Base-by-base conservation (phyloP, 1,140 invertebrate genomes). In the Drosophila saltans region DNA sequence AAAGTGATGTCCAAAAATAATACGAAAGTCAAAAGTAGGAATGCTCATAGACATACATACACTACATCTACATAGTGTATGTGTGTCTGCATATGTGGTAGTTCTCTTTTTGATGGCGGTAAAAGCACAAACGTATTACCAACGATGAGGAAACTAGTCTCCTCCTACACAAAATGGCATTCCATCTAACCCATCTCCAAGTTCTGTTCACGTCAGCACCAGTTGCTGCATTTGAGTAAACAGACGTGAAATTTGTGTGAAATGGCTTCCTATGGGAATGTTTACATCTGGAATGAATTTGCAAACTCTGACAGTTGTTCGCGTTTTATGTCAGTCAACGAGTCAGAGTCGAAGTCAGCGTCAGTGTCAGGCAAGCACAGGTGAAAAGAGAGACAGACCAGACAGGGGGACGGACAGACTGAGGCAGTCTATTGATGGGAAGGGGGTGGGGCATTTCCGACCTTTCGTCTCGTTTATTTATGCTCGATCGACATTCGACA, bases 231-330 rank as follows among this genome's bases (percentile, higher is more conserved):
- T 81, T 78, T 80, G 72, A 71, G 67, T 69, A 82, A 84, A 83
- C 81, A 83, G 72, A 83, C 80, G 77, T 71, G 73, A 80, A 84
- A 84, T 78, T 82, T 84, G 76, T 70, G 80, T 81, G 66, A 80
- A 84, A 83, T 80, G 72, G 72, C 67, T 83, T 83, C 76, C 81
- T 80, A 76, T 83, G 81, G 68, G 81, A 84, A 83, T 80, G 73
- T 83, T 82, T 79, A 82, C 81, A 84, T 83, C 81, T 84, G 81
- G 73, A 84, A 80, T 83, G 81, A 82, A 83, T 83, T 82, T 83
- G 76, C 75, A 82, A 83, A 76, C 68, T 78, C 72, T 82, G 80
- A 79, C 81, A 83, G 80, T 79, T 83, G 80, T 76, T 79, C 77
- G 80, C 80, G 73, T 79, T 82, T 68, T 79, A 67, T 75, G 80